Evolutionary conservation across 2,113 vertebrate genomes (phyloP).

Genomic region (Thamnaconus septentrionalis): DNA sequence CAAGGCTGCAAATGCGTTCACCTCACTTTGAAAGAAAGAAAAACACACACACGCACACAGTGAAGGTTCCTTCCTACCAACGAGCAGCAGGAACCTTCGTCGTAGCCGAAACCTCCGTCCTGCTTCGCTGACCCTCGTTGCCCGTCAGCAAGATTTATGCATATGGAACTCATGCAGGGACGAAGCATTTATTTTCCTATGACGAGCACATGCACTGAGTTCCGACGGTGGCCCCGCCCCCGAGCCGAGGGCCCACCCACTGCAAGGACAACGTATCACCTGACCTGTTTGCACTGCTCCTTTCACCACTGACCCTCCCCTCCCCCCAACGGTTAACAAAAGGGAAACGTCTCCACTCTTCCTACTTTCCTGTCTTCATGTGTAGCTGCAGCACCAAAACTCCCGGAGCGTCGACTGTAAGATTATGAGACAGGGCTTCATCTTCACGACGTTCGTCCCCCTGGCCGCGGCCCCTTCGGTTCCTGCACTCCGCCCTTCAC

Average conservation of each 20-base stretch:
- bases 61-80: too few species aligned
- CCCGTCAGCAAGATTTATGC: conserved; percentile 49
- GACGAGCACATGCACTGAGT: conserved; percentile 56
- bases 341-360: conserved; percentile 8
- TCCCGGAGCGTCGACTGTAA: conserved; percentile 9
- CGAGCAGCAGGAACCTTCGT: too few species aligned
- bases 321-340: background rate
- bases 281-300: conserved; percentile 36
- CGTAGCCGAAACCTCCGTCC: too few species aligned
- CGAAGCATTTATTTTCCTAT: conserved; percentile 67
- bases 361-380: background rate
- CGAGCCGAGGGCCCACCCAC: conserved; percentile 56
- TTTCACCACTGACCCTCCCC: background rate
- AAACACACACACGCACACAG: too few species aligned
- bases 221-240: conserved; percentile 47
- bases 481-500: conserved; percentile 23
- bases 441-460: conserved; percentile 4
- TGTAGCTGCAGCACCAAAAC: conserved; percentile 12
- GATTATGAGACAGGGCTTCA: conserved; percentile 13
- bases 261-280: conserved; percentile 17
- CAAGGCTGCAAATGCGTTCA: too few species aligned
- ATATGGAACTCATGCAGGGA: conserved; percentile 44
- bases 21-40: too few species aligned
- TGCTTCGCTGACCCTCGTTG: too few species aligned
- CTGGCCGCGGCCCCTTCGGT: conserved; percentile 27